Base-by-base conservation (phyloP, 2,888 invertebrate species). In the Noctua fimbriata region DNA sequence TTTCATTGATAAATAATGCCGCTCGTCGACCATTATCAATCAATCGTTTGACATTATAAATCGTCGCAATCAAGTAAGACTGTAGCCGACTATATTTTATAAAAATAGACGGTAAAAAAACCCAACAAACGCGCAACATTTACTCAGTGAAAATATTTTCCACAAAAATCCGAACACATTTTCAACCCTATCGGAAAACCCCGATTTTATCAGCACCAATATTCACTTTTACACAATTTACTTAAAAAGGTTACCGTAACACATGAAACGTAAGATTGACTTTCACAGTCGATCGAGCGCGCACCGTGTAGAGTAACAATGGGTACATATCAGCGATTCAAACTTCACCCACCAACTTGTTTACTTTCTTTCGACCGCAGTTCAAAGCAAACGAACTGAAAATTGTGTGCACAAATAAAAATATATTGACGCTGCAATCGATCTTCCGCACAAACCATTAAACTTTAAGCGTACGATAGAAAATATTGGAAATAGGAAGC, bases 321-420 rank as follows among this genome's bases (percentile, higher is more conserved):
- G 87, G 83, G 81, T 76, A 86, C 87, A 78, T 88, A 87, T 88
- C 84, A 88, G 80, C 88, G 83, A 87, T 86, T 87, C 85, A 89
- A 91, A 89, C 87, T 90, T 88, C 67, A 73, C 85, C 76, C 84
- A 84, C 75, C 81, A 86, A 88, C 84, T 90, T 90, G 88, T 89
- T 89, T 89, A 83, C 87, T 81, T 88, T 84, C 89, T 89, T 90
- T 79, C 82, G 83, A 89, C 87, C 87, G 86, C 89, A 88, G 88
- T 88, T 85, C 77, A 82, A 82, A 91, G 90, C 83, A 93, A 94
- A 93, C 92, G 93, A 94, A 93, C 93, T 94, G 93, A 92, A 94
- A 94, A 94, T 91, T 93, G 92, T 92, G 90, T 90, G 89, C 89
- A 91, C 89, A 93, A 94, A 95, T 95, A 95, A 95, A 95, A 95